Evolutionary conservation across 2,888 invertebrate genomes (phyloP).

Genomic region (Amphipoea oculea): DNA sequence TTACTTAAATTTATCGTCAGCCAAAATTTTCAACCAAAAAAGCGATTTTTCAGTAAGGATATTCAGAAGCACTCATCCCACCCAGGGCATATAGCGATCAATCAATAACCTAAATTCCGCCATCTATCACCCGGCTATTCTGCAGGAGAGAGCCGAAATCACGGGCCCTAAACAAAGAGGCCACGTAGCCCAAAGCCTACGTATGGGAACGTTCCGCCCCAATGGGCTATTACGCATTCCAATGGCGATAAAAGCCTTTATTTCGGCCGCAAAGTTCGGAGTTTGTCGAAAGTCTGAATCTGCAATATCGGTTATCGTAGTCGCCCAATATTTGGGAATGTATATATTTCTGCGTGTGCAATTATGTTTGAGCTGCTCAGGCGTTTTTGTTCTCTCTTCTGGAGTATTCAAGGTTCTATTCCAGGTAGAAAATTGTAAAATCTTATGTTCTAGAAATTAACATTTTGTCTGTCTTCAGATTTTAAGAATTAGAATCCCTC

Average conservation of each 20-base stretch:
- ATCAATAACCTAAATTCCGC: slow-evolving; percentile 59
- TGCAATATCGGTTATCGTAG: slow-evolving; percentile 51
- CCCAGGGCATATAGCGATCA: slow-evolving; percentile 49
- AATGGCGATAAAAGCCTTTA: slow-evolving; percentile 63
- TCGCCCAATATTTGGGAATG: slow-evolving; percentile 35
- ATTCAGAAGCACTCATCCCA: slow-evolving; percentile 29
- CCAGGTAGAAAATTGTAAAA: not conserved
- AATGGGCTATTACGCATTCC: slow-evolving; percentile 62
- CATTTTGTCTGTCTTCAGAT: not conserved
- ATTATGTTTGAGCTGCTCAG: slow-evolving; percentile 9
- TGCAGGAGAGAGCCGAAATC: slow-evolving; percentile 49
- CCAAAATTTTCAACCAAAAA: not conserved
- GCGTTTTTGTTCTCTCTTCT: not conserved
- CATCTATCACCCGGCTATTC: slow-evolving; percentile 59
- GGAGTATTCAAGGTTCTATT: not conserved
- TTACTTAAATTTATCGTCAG: not conserved
- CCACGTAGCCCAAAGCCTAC: slow-evolving; percentile 35
- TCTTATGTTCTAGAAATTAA: slow-evolving; percentile 7
- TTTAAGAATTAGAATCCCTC: not conserved
- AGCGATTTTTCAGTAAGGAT: slow-evolving; percentile 1
- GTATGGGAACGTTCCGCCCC: slow-evolving; percentile 49
- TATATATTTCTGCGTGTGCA: slow-evolving; percentile 11
- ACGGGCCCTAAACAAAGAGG: slow-evolving; percentile 57
- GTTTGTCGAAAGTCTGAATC: slow-evolving; percentile 55
- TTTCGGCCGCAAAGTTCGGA: slow-evolving; percentile 51